These are phyloP conservation scores for Rotaria socialis DNA, from an alignment of 2,888 invertebrate species.

Conservation along the genomic window DNA sequence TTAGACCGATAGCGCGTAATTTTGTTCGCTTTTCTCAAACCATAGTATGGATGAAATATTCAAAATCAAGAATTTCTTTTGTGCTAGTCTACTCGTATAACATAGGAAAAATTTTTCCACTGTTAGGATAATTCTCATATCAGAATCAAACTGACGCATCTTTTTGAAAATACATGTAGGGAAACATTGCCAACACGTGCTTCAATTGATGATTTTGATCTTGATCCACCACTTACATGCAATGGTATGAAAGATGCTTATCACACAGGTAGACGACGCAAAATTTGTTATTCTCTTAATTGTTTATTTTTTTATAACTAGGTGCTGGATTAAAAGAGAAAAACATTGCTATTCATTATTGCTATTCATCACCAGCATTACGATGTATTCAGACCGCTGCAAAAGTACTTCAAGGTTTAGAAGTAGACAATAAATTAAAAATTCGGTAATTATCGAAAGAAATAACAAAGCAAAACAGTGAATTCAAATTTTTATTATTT, in stretches of 20 bases:
- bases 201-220: not conserved
- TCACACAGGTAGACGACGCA: conserved; percentile 61
- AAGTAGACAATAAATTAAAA: conserved; percentile 54
- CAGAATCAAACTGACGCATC: no score
- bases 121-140: no score
- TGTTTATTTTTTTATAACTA: not conserved
- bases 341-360: conserved; percentile 69
- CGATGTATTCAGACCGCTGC: conserved; percentile 79
- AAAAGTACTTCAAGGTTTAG: conserved; percentile 62
- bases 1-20: no score
- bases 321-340: conserved; percentile 71
- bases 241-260: conserved; percentile 72
- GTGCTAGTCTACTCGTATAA: no score
- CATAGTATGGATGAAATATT: no score
- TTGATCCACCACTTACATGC: conserved; percentile 67
- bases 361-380: conserved; percentile 81
- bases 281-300: not conserved
- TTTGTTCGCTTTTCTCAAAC: no score
- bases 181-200: conserved; percentile 50
- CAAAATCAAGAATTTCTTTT: no score
- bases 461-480: conserved; percentile 51
- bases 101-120: no score
- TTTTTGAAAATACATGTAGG: conserved; percentile 47
- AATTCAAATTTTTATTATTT: not conserved
- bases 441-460: conserved; percentile 50